Evolutionary conservation across 2,888 invertebrate species (phyloP), one percentile per base, ranked within the genome.

Genomic region (Dolichomitus sp.): DNA sequence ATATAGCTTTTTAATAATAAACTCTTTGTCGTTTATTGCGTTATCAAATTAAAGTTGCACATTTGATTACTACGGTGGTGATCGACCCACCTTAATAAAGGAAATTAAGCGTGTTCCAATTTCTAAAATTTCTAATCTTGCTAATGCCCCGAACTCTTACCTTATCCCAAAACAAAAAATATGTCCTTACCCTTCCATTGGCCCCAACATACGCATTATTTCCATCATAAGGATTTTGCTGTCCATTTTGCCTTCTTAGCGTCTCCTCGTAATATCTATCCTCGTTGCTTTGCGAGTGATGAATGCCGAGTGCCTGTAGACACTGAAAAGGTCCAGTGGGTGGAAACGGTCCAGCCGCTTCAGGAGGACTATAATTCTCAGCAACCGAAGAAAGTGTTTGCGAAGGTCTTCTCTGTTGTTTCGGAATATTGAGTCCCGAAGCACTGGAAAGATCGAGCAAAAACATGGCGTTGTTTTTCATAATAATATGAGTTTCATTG

Each of bases 401-500:
- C 11, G 93, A 91, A 0, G 92, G 88, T 68, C 93, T 87, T 73
- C 93, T 87, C 45, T 93, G 93, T 40, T 93, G 93, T 76, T 93
- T 93, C 0, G 94, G 93, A 72, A 94, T 92, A 50, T 90, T 94
- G 1, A 94, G 89, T 0, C 95, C 95, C 4, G 96, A 96, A 0
- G 97, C 96, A 84, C 98, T 97, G 0, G 98, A 97, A 73, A 99
- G 93, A 91, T 99, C 99, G 80, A 99, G 94, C 12, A 99, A 94
- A 92, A 99, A 99, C 93, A 98, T 96, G 0, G 99, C 99, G 93
- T 99, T 99, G 91, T 98, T 98, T 88, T 97, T 97, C 95, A 99
- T 97, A 5, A 97, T 95, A 63, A 96, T 94, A 90, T 98, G 95
- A 84, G 94, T 94, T 76, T 95, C 95, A 91, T 94, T 92, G 84